Percentiles rank a stretch among this genome's conserved stretches.
phyloP scores from a whole-genome alignment of 2,113 vertebrate species.

The Nicator chloris region DNA sequence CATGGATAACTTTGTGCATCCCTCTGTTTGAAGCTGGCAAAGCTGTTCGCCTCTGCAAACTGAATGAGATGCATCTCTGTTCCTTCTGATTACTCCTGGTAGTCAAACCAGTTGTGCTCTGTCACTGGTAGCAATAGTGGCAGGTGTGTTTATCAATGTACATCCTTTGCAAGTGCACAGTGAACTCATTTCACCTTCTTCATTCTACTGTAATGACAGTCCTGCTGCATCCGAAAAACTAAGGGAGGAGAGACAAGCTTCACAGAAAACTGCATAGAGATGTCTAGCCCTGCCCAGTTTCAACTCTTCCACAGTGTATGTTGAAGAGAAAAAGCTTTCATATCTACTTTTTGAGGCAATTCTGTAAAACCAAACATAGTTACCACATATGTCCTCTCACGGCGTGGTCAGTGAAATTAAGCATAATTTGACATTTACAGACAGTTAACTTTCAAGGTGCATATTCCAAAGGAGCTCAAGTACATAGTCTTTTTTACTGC shows the following conservation, averaged over 20 bases:
- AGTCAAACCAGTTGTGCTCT: not conserved
- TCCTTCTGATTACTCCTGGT: not conserved
- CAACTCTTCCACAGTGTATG: not conserved
- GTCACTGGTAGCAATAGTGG: not conserved
- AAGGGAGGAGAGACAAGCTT: not conserved
- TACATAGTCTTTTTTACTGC: not conserved
- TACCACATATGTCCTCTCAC: not conserved
- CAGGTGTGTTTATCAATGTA: not conserved
- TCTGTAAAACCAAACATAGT: not conserved
- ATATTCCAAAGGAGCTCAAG: not conserved
- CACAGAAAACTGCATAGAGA: not conserved
- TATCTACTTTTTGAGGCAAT: not conserved
- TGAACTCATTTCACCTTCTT: not conserved
- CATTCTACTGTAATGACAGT: not conserved
- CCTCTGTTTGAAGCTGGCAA: not conserved
- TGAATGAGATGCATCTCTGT: not conserved
- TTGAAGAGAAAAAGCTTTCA: not conserved
- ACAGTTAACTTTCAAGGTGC: not conserved
- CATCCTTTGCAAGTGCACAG: not conserved
- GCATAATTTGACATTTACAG: not conserved
- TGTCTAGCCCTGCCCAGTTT: not conserved
- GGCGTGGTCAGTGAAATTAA: not conserved
- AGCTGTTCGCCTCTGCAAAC: not conserved
- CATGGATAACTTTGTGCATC: not conserved
- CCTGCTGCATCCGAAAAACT: not conserved